Conservation (phyloP, 2,797 vertebrate species). For the Pelochelys cantorii region DNA sequence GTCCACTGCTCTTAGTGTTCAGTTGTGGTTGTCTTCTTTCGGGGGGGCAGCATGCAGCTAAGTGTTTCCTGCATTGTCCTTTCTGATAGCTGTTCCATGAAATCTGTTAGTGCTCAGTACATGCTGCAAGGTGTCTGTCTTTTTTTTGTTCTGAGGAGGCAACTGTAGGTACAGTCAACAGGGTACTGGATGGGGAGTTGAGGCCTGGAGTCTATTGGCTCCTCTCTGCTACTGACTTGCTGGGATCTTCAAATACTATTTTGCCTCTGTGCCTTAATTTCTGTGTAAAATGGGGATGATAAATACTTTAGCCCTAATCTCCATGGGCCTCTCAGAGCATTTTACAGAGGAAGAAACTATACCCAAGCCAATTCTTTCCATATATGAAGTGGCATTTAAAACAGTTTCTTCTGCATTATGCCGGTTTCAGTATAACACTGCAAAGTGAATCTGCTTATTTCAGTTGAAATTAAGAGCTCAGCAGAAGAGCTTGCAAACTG, state of each 20-base stretch:
- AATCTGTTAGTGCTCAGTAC: neutral
- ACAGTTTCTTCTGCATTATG: neutral
- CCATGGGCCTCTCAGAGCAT: neutral
- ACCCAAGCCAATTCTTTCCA: neutral
- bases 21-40: neutral
- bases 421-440: neutral
- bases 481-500: neutral
- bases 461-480: neutral
- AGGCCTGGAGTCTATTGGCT: neutral
- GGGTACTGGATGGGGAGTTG: neutral
- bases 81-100: neutral
- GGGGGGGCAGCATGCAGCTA: fast-evolving
- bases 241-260: neutral
- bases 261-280: neutral
- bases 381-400: neutral
- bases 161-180: neutral
- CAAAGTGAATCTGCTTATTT: neutral
- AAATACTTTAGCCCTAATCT: neutral
- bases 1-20: neutral
- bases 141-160: neutral
- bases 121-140: neutral
- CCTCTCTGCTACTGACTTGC: neutral
- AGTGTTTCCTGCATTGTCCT: neutral
- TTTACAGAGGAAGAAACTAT: neutral
- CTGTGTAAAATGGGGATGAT: neutral